phyloP scores from a whole-genome alignment of 2,888 invertebrate genomes.

The Lasiommata megera region DNA sequence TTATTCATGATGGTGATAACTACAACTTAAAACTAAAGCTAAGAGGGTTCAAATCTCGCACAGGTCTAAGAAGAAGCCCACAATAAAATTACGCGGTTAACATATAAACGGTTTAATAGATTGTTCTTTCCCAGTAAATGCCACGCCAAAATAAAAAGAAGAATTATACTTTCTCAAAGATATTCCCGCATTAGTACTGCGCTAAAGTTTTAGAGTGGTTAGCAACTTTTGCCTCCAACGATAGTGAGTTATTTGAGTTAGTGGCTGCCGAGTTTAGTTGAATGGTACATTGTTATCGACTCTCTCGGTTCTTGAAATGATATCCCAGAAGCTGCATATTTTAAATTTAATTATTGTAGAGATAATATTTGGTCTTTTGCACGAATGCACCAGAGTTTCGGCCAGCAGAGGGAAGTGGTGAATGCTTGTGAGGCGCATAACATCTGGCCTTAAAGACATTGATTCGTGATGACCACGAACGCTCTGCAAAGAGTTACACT shows the following conservation, averaged over 20 bases:
- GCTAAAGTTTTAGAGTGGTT: constrained; percentile 61
- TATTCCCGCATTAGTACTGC: constrained; percentile 23
- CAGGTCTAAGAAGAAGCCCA: too few species aligned
- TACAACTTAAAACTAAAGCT: too few species aligned
- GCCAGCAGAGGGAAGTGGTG: too few species aligned
- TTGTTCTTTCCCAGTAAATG: neutral
- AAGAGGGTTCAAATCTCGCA: too few species aligned
- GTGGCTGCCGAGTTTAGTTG: constrained; percentile 63
- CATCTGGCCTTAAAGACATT: too few species aligned
- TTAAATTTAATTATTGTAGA: neutral
- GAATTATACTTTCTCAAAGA: neutral
- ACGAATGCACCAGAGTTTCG: too few species aligned
- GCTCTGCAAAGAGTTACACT: too few species aligned
- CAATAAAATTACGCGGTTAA: too few species aligned
- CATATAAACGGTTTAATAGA: neutral
- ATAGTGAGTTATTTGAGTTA: constrained; percentile 68
- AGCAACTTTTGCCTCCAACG: constrained; percentile 59
- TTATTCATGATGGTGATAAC: too few species aligned
- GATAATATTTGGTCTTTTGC: neutral
- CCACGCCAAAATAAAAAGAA: too few species aligned
- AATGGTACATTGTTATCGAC: constrained; percentile 51
- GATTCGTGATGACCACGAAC: too few species aligned
- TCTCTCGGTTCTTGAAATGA: neutral
- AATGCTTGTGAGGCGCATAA: too few species aligned
- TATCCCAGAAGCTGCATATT: neutral